phyloP scores from a whole-genome alignment of 2,113 vertebrate species.

The Corvus cornix region DNA sequence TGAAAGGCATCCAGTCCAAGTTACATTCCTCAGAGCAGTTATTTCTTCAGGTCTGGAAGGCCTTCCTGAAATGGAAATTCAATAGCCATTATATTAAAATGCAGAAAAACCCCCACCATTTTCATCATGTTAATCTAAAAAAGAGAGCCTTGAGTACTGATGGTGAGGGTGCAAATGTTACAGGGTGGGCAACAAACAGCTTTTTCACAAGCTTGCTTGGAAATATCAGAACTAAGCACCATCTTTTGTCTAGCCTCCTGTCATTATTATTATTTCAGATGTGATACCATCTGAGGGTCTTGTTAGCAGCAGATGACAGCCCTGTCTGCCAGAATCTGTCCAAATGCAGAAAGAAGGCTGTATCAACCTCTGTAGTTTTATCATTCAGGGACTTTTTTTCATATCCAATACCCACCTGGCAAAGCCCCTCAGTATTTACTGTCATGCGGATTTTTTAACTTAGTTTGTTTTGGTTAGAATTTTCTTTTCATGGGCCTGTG shows the following conservation, averaged over 20 bases:
- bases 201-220: background rate
- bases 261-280: background rate
- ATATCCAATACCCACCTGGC: background rate
- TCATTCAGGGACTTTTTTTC: background rate
- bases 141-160: background rate
- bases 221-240: background rate
- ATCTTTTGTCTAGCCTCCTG: background rate
- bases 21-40: background rate
- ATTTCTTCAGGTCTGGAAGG: background rate
- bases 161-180: background rate
- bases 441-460: background rate
- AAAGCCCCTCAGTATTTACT: background rate
- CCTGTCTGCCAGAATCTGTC: background rate
- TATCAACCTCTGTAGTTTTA: background rate
- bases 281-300: background rate
- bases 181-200: background rate
- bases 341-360: background rate
- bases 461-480: background rate
- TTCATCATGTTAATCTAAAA: background rate
- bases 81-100: background rate
- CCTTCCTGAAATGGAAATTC: background rate
- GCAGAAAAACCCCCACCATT: background rate
- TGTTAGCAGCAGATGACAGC: background rate
- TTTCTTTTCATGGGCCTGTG: background rate
- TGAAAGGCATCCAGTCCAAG: background rate